Conservation (phyloP, 2,113 vertebrate genomes). For the Cyprinodon variegatus region DNA sequence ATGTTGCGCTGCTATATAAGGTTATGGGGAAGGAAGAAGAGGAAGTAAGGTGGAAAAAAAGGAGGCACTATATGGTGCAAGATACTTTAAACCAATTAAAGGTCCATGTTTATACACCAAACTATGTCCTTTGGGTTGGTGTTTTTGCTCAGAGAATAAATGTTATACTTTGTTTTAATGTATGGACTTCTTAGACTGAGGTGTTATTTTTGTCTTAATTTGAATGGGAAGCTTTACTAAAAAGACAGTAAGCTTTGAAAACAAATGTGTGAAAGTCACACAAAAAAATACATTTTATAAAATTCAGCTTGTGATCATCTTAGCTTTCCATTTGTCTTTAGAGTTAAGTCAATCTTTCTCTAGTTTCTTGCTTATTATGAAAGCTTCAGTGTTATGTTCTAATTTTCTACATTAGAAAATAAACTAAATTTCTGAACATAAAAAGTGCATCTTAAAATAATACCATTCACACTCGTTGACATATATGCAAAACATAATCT, state of each 20-base stretch:
- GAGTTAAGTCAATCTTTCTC: neutral
- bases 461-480: slow-evolving; percentile 1
- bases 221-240: neutral
- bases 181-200: neutral
- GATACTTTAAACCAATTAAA: slow-evolving; percentile 42
- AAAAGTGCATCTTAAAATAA: slow-evolving; percentile 8
- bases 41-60: slow-evolving; percentile 48
- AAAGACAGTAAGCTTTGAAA: neutral
- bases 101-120: slow-evolving; percentile 41
- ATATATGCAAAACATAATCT: slow-evolving; percentile 20
- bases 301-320: neutral
- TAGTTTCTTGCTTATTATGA: neutral
- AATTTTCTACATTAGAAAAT: neutral
- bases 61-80: slow-evolving; percentile 76
- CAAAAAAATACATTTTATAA: neutral
- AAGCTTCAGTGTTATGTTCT: neutral
- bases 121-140: slow-evolving; percentile 28
- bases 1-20: slow-evolving; percentile 24
- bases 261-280: neutral
- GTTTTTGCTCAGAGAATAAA: slow-evolving; percentile 40
- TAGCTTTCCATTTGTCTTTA: neutral
- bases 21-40: slow-evolving; percentile 23
- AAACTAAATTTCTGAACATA: neutral
- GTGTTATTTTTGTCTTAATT: neutral
- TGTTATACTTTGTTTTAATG: slow-evolving; percentile 13